Evolutionary conservation across 2,797 vertebrate genomes (phyloP), one percentile per base, ranked within the genome.

Genomic region (Hippocampus kuda): DNA sequence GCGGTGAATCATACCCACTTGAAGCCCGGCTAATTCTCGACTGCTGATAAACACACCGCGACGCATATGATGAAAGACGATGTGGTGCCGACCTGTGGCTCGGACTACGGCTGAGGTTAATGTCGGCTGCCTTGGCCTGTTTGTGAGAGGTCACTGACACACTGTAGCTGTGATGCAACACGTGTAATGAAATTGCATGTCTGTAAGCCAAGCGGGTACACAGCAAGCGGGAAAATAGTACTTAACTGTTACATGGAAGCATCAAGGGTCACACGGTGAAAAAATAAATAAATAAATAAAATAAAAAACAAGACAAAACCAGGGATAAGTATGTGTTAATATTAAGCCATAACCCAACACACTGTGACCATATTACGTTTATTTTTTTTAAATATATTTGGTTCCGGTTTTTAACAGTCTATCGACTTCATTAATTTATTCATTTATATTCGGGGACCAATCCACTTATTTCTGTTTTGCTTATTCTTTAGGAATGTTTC

Each of bases 171-270:
- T 66, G 16, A 75, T 72, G 63, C 76, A 74, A 76, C 53, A 48
- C 44, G 51, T 61, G 62, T 13, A 51, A 56, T 70, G 20, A 75
- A 75, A 79, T 26, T 2, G 15, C 22, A 20, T 30, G 53, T 0
- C 42, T 51, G 71, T 3, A 61, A 59, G 57, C 57, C 54, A 16
- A 71, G 65, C 24, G n/a, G 24, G 67, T 61, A 68, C 62, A 48
- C n/a, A 59, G 8, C 44, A 8, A 11, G 62, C 8, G 1, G 24
- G 7, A 49, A 20, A 15, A 72, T 12, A 60, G 42, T 62, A 77
- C 80, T 83, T 85, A 87, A 84, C 87, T 88, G 85, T 49, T 61
- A 1, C 18, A 68, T 27, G 60, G 0, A 27, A 70, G 60, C 63
- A 26, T 48, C 49, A 34, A 20, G 54, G 1, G n/a, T 77, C 72